Evolutionary conservation across 2,888 invertebrate species (phyloP).

Genomic region (Spialia ferax): DNA sequence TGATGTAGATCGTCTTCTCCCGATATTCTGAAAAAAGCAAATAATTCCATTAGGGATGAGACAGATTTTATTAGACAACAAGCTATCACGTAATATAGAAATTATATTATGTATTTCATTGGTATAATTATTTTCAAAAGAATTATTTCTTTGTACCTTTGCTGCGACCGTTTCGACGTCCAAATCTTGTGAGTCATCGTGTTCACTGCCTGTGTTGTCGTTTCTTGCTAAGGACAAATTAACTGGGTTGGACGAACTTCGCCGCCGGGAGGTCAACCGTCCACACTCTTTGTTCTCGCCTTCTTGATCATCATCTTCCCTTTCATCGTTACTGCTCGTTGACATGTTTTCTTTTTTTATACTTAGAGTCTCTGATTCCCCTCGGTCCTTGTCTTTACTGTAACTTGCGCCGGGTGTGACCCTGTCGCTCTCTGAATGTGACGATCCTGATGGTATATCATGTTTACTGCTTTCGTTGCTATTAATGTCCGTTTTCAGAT

Average conservation of each 20-base stretch:
- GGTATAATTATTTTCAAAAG: not conserved
- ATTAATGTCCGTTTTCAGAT: conserved; percentile 81
- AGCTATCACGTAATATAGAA: not conserved
- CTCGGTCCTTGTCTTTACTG: conserved; percentile 78
- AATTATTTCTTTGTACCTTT: conserved; percentile 61
- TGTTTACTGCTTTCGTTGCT: conserved; percentile 85
- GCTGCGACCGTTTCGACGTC: conserved; percentile 84
- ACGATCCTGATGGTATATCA: conserved; percentile 81
- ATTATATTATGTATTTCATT: not conserved
- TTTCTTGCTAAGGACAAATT: conserved; percentile 90
- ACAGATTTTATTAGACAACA: not conserved
- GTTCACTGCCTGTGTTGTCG: conserved; percentile 86
- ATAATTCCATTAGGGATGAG: not conserved
- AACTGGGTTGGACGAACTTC: conserved; percentile 93
- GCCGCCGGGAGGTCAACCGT: conserved; percentile 86
- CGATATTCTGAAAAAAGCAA: conserved; percentile 69
- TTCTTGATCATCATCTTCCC: conserved; percentile 80
- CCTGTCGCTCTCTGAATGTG: conserved; percentile 82
- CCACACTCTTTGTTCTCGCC: conserved; percentile 83
- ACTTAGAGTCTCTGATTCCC: conserved; percentile 74
- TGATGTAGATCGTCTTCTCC: conserved; percentile 81
- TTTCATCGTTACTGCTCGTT: conserved; percentile 83
- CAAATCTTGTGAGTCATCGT: conserved; percentile 83
- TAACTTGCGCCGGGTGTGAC: conserved; percentile 79
- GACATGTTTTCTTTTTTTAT: conserved; percentile 85